These are phyloP conservation scores for Pocillopora grandis DNA, from an alignment of 92 coral and sea anemone species.

Conservation along the genomic window DNA sequence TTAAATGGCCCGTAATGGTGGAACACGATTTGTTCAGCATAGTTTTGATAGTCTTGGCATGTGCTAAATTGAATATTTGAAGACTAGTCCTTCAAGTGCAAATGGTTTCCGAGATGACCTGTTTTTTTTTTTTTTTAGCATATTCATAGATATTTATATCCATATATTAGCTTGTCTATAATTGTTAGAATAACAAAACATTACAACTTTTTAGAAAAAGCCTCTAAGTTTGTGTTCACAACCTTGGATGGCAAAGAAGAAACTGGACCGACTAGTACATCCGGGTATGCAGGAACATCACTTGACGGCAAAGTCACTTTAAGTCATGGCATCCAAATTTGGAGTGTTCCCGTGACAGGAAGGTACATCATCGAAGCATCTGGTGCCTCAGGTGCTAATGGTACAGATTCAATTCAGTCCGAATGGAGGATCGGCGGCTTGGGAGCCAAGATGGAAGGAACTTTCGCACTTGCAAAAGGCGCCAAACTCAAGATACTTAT, in stretches of 20 bases:
- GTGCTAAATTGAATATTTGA: too few relatives aligned
- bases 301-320: slow-evolving; percentile 66
- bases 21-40: too few relatives aligned
- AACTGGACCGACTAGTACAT: slow-evolving; percentile 61
- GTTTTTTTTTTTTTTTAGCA: too few relatives aligned
- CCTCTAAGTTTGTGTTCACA: slow-evolving; percentile 40
- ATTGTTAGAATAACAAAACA: too few relatives aligned
- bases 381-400: slow-evolving; percentile 90
- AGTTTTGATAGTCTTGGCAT: too few relatives aligned
- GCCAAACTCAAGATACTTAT: slow-evolving; percentile 60
- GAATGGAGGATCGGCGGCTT: slow-evolving; percentile 73
- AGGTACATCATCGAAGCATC: slow-evolving; percentile 73
- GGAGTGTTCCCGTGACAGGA: slow-evolving; percentile 86
- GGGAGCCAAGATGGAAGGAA: slow-evolving; percentile 79
- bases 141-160: too few relatives aligned
- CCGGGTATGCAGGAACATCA: slow-evolving; percentile 63
- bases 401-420: slow-evolving; percentile 17
- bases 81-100: too few relatives aligned
- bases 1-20: too few relatives aligned
- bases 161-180: too few relatives aligned
- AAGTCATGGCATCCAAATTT: slow-evolving; percentile 71
- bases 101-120: too few relatives aligned
- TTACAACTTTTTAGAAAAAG: background rate
- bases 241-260: slow-evolving; percentile 67
- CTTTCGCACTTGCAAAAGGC: slow-evolving; percentile 36